Evolutionary conservation across 1,140 invertebrate genomes (phyloP).

Genomic region (Paramacrobiotus metropolitanus): DNA sequence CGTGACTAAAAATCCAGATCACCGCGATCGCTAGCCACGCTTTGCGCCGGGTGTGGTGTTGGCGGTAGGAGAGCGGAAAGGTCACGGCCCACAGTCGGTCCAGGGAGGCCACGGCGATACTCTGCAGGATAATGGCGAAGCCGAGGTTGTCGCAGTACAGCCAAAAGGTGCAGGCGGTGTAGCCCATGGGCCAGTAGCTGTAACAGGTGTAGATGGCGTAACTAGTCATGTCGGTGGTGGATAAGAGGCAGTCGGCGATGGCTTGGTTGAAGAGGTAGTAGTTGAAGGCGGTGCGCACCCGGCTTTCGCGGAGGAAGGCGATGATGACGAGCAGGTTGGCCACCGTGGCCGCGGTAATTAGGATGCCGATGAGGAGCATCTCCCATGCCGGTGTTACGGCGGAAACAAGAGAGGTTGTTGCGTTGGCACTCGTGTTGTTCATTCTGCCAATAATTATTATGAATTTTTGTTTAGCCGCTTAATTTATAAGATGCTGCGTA

Average conservation of each 20-base stretch:
- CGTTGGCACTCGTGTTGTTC: too few species aligned
- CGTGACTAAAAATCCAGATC: background rate
- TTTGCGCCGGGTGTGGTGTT: background rate
- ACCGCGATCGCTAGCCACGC: background rate
- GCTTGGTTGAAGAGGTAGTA: background rate
- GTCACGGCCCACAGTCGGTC: background rate
- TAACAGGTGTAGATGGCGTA: background rate
- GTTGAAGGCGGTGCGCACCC: background rate
- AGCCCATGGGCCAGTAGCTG: background rate
- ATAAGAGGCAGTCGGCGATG: background rate
- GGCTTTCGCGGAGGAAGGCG: background rate
- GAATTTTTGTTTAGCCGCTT: too few species aligned
- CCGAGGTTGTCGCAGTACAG: background rate
- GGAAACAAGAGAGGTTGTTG: too few species aligned
- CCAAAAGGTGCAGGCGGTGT: background rate
- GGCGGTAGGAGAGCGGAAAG: background rate
- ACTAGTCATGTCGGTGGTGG: background rate
- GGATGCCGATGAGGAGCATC: slow-evolving; percentile 6
- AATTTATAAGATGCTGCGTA: too few species aligned
- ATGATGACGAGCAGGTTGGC: background rate
- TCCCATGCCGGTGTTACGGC: too few species aligned
- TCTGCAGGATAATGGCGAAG: background rate
- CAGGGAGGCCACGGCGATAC: background rate
- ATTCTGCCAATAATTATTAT: too few species aligned
- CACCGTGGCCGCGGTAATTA: background rate